These are phyloP conservation scores for Gymnosoma rotundatum DNA, from an alignment of 2,888 invertebrate species.

Conservation along the genomic window DNA sequence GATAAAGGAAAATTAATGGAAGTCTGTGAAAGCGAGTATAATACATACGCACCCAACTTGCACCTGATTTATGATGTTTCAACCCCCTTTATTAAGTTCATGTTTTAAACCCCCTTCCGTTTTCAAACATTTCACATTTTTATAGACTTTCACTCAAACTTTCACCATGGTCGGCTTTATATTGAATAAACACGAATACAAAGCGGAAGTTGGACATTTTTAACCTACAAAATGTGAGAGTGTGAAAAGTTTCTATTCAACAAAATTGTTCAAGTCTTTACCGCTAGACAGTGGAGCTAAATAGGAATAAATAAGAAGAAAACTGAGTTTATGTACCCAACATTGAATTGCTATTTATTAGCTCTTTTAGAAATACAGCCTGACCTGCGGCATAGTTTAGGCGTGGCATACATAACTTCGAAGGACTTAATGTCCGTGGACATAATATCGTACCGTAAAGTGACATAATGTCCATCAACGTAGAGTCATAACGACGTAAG, in stretches of 20 bases:
- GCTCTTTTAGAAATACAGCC: too few relatives aligned
- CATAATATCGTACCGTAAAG: too few relatives aligned
- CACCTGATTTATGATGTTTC: slow-evolving; percentile 67
- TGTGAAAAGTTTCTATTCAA: slow-evolving; percentile 52
- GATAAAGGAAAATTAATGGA: slow-evolving; percentile 10
- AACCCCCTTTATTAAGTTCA: slow-evolving; percentile 29
- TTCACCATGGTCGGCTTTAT: slow-evolving; percentile 32
- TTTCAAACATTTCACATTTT: slow-evolving; percentile 9
- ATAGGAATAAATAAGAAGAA: too few relatives aligned
- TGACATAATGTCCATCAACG: too few relatives aligned
- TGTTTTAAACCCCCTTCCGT: background rate
- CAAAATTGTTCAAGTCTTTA: background rate
- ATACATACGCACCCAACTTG: slow-evolving; percentile 45
- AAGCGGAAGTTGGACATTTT: slow-evolving; percentile 63
- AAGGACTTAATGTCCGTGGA: too few relatives aligned
- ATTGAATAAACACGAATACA: slow-evolving; percentile 11
- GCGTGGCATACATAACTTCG: too few relatives aligned
- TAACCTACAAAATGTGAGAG: slow-evolving; percentile 30
- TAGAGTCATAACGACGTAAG: too few relatives aligned
- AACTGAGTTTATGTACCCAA: background rate
- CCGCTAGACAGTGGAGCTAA: slow-evolving; percentile 5
- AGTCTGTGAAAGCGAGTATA: background rate
- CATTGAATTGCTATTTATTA: too few relatives aligned
- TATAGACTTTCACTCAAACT: slow-evolving; percentile 67
- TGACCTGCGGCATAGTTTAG: too few relatives aligned